Percentiles rank a stretch among this genome's conserved stretches.
Evolutionary conservation across 2,888 invertebrate species (phyloP).

Genomic region (Herminia tarsipennalis): DNA sequence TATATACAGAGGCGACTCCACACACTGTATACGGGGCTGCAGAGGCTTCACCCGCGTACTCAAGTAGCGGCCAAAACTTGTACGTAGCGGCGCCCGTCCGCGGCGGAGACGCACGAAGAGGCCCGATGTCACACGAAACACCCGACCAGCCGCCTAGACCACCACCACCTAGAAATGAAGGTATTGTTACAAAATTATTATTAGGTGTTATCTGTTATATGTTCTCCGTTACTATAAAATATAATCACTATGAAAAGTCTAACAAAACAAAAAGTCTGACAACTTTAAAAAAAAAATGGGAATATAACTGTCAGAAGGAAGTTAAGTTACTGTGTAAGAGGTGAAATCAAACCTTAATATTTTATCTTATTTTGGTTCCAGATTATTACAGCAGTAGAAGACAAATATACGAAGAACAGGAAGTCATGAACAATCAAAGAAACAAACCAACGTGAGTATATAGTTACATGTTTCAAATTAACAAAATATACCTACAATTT

Average conservation of each 20-base stretch:
- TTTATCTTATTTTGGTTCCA: constrained; percentile 68
- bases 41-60: constrained; percentile 85
- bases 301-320: no score
- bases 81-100: constrained; percentile 96
- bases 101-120: constrained; percentile 60
- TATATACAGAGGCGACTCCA: constrained; percentile 63
- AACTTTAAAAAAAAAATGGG: no score
- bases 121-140: constrained; percentile 75
- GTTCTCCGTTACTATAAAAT: no score
- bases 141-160: constrained; percentile 91
- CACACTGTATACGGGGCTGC: constrained; percentile 64
- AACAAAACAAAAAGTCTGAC: no score
- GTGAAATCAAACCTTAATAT: no score
- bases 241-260: no score
- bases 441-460: constrained; percentile 92
- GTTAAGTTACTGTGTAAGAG: no score
- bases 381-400: constrained; percentile 93
- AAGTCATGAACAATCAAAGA: constrained; percentile 88
- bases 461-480: no score
- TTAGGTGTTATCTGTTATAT: no score
- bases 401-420: constrained; percentile 92
- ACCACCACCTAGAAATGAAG: constrained; percentile 94
- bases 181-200: constrained; percentile 78
- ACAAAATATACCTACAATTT: no score
- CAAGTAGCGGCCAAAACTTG: constrained; percentile 92